Evolutionary conservation across 2,113 vertebrate species (phyloP), one percentile per base, ranked within the genome.

Genomic region (Sula dactylatra): DNA sequence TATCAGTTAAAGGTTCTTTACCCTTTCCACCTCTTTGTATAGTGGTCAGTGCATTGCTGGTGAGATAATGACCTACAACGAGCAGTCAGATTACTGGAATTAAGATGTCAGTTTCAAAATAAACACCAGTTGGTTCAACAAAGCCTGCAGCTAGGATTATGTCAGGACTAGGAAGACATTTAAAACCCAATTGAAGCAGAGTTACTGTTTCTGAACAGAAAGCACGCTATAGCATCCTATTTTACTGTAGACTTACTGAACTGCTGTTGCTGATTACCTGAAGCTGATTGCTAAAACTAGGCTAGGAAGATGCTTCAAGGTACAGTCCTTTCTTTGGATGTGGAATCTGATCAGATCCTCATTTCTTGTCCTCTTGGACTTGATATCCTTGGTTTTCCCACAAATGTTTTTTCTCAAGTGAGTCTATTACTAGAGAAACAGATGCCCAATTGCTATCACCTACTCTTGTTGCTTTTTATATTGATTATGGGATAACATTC

Each of bases 91-190:
- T 96, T 96, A 96, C 64, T 77, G 91, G 95, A 94, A 96, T 96
- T 97, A 95, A 93, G 82, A 95, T 85, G 86, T 94, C 94, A 91
- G 80, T 86, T 96, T 94, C 94, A 97, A 97, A 97, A 97, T 95
- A 96, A 97, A 96, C 94, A 95, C 54, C 87, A 78, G 50, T 96
- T 96, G 83, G 90, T 87, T 94, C 94, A 96, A 94, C 88, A 96
- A 95, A 95, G 90, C 88, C 94, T 90, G 91, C 89, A 96, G 78
- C 94, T 95, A 97, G 94, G 90, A 97, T 96, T 96, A 96, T 94
- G 93, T 95, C 86, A 92, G 54, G 78, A 70, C 82, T 92, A 72
- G 71, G 59, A 91, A 96, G 94, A 93, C 81, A 82, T 97, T 94
- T 95, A 86, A 96, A 96, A 82, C 29, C 84, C 76, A 90, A 7